phyloP scores from a whole-genome alignment of 2,797 vertebrate species.

The Champsocephalus gunnari region DNA sequence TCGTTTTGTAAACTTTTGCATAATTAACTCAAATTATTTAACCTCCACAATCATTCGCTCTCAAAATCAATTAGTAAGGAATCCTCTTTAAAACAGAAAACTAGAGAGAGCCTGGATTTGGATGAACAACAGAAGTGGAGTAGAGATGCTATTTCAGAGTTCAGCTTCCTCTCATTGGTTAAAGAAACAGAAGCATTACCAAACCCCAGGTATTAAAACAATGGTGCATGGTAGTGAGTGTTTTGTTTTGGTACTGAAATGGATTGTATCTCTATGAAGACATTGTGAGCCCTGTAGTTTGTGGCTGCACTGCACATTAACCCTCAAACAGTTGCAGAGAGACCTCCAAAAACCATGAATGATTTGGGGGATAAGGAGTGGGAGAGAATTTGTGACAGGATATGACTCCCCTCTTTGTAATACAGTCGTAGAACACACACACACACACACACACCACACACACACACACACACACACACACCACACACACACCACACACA shows the following conservation, averaged over 20 bases:
- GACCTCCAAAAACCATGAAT: conserved; percentile 11
- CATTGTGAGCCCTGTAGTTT: background rate
- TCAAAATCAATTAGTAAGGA: background rate
- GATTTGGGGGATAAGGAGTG: conserved; percentile 26
- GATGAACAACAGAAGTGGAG: background rate
- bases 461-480: too few species aligned
- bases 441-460: background rate
- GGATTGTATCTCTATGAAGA: background rate
- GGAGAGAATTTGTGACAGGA: conserved; percentile 60
- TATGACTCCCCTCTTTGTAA: conserved; percentile 57
- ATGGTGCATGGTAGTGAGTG: conserved; percentile 41
- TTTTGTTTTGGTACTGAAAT: background rate
- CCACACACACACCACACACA: background rate
- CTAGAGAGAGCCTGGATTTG: background rate
- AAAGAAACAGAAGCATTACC: conserved; percentile 46
- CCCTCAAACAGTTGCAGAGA: conserved; percentile 3
- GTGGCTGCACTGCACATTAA: background rate
- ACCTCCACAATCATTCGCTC: background rate
- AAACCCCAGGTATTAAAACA: conserved; percentile 58
- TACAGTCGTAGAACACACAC: background rate
- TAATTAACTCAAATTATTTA: conserved; percentile 21
- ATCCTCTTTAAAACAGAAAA: conserved; percentile 4
- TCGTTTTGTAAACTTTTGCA: conserved; percentile 22
- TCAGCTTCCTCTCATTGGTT: conserved; percentile 51
- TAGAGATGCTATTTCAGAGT: conserved; percentile 28